Evolutionary conservation across 2,113 vertebrate genomes (phyloP).

Genomic region (Gallinago media): DNA sequence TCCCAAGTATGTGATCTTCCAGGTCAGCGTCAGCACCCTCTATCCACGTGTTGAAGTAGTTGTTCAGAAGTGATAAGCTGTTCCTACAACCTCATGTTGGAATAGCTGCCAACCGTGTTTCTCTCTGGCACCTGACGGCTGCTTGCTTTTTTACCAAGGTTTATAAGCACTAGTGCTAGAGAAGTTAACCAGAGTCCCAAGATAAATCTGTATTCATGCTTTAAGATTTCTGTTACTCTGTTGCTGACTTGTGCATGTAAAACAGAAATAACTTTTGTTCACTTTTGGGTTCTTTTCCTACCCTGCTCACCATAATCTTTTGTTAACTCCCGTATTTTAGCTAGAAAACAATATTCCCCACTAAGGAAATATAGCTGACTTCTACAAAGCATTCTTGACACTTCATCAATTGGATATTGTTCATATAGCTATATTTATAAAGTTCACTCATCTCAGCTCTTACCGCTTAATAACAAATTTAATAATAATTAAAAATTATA

Average conservation of each 20-base stretch:
- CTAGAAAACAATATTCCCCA: background rate
- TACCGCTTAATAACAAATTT: background rate
- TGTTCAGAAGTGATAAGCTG: background rate
- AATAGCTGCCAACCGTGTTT: background rate
- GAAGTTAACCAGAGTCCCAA: background rate
- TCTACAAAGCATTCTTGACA: background rate
- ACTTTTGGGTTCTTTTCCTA: background rate
- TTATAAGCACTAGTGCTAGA: fast-evolving
- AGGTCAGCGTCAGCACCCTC: background rate
- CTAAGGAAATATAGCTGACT: background rate
- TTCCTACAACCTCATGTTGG: background rate
- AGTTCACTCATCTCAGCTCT: background rate
- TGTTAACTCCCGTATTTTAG: background rate
- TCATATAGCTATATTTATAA: background rate
- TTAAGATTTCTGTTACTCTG: background rate
- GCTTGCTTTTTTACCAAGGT: background rate
- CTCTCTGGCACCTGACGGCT: background rate
- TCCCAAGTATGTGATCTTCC: background rate
- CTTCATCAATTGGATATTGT: background rate
- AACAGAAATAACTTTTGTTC: background rate
- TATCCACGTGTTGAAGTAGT: background rate
- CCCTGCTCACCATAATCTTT: background rate
- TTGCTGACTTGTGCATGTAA: background rate
- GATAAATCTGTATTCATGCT: background rate
- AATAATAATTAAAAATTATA: background rate